These are phyloP conservation scores for Tenrec ecaudatus DNA, from an alignment of 2,113 vertebrate species.

Conservation along the genomic window DNA sequence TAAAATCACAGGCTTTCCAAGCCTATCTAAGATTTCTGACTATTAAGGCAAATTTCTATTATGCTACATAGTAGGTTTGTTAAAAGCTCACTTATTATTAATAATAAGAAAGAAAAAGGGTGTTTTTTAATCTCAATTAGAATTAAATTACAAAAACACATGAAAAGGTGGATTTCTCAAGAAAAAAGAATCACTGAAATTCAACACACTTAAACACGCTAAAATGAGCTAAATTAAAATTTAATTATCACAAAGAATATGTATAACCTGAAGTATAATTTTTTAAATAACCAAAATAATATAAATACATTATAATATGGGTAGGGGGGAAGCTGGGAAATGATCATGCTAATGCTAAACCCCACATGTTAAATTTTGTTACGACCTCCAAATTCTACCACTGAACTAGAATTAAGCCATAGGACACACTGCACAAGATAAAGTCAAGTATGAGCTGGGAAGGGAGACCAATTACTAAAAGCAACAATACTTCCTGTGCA, in stretches of 20 bases:
- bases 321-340: background rate
- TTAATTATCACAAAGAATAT: constrained; percentile 16
- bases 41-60: background rate
- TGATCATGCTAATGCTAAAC: constrained; percentile 33
- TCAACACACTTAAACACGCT: background rate
- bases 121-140: constrained; percentile 1
- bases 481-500: no score
- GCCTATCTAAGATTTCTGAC: background rate
- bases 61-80: background rate
- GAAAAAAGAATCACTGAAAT: constrained; percentile 56
- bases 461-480: no score
- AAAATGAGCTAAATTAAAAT: constrained; percentile 42
- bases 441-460: no score
- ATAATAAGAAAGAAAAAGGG: constrained; percentile 2
- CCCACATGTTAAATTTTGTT: no score
- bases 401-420: no score
- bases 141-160: background rate
- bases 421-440: no score
- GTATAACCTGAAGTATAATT: background rate
- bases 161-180: background rate
- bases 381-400: no score
- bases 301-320: background rate
- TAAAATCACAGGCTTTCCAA: background rate
- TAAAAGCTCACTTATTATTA: constrained; percentile 18
- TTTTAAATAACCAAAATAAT: constrained; percentile 45